These are phyloP conservation scores for Cavia aperea DNA, from an alignment of 2,113 vertebrate species.

Conservation along the genomic window DNA sequence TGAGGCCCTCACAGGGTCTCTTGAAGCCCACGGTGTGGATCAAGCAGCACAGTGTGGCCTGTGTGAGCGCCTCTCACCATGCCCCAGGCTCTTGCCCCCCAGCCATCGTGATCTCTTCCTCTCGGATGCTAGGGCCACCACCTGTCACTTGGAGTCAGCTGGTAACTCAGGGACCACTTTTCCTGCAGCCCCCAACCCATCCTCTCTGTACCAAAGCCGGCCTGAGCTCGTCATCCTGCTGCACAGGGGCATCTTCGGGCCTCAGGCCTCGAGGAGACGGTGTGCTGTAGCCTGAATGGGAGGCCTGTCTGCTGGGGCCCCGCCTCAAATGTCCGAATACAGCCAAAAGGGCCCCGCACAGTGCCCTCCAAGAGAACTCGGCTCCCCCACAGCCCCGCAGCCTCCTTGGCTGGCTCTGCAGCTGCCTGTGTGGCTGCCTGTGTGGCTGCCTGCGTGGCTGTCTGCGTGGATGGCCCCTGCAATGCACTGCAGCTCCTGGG, in stretches of 20 bases:
- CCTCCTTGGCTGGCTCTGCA: not conserved
- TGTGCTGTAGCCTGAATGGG: fast-evolving
- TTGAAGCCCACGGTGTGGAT: not conserved
- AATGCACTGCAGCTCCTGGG: not conserved
- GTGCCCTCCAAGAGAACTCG: not conserved
- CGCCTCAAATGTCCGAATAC: too few species aligned
- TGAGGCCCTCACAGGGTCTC: not conserved
- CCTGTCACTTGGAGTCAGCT: not conserved
- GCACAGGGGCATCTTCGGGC: not conserved
- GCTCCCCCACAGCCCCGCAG: too few species aligned
- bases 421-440: not conserved
- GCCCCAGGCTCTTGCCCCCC: not conserved
- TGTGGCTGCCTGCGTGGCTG: not conserved
- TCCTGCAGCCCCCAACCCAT: not conserved
- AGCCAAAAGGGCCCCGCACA: not conserved
- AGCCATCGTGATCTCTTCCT: not conserved
- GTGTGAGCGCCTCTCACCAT: not conserved
- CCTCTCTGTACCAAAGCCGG: not conserved
- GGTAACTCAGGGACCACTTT: not conserved
- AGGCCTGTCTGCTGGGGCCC: not conserved
- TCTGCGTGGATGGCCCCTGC: not conserved
- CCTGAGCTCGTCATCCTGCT: not conserved
- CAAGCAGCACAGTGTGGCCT: not conserved
- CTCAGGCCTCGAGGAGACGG: not conserved
- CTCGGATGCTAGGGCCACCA: not conserved